Conservation (phyloP, 2,797 vertebrate genomes). For the Luscinia megarhynchos region DNA sequence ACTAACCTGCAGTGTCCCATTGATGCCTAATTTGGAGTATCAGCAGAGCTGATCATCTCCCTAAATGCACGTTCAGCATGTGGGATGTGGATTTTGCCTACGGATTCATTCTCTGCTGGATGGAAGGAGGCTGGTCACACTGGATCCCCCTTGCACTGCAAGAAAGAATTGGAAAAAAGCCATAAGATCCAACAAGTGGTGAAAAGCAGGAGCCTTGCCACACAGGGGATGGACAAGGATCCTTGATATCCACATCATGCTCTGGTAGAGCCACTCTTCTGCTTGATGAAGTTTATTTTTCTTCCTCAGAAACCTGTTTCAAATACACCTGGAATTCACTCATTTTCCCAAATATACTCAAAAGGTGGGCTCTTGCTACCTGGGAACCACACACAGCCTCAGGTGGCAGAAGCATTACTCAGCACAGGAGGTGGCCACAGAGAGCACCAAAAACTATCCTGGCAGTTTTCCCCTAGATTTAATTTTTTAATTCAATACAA, state of each 20-base stretch:
- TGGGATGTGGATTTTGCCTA: not conserved
- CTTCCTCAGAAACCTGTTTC: not conserved
- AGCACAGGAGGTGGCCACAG: not conserved
- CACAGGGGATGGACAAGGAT: not conserved
- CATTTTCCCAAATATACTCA: not conserved
- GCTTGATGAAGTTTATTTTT: not conserved
- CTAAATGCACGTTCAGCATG: not conserved
- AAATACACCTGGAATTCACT: not conserved
- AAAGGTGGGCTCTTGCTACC: not conserved
- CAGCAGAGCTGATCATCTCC: not conserved
- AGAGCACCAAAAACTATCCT: not conserved
- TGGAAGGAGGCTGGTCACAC: not conserved
- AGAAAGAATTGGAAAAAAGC: not conserved
- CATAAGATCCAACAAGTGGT: not conserved
- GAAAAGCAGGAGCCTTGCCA: not conserved
- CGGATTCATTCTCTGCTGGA: not conserved
- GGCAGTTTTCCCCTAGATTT: not conserved
- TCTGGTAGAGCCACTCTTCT: not conserved
- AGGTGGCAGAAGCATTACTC: not conserved
- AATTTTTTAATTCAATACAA: not conserved
- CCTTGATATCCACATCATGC: accelerated
- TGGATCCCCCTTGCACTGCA: not conserved
- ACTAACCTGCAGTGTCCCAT: accelerated
- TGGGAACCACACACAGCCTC: not conserved
- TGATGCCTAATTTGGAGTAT: not conserved